Evolutionary conservation across 2,113 vertebrate species (phyloP).

Genomic region (Morone chrysops): DNA sequence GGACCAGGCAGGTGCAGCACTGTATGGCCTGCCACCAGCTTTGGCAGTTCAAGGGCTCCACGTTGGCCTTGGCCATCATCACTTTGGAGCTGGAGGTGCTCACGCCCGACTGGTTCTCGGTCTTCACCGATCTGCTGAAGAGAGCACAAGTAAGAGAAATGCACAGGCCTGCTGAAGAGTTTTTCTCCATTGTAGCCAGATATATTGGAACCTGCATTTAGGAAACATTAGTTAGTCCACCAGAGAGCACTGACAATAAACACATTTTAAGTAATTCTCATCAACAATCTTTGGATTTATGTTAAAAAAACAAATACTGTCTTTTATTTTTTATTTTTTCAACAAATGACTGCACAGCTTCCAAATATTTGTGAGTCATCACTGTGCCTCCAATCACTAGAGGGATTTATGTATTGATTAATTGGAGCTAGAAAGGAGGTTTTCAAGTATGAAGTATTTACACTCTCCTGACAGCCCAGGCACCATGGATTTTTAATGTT

Average conservation of each 20-base stretch:
- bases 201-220: not conserved
- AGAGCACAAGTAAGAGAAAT: slow-evolving; percentile 89
- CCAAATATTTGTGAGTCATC: not conserved
- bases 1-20: slow-evolving; percentile 97
- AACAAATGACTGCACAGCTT: not conserved
- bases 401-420: not conserved
- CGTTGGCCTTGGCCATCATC: slow-evolving; percentile 97
- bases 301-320: not conserved
- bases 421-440: not conserved
- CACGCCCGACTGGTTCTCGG: slow-evolving; percentile 88
- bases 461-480: not conserved
- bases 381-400: not conserved
- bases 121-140: slow-evolving; percentile 92
- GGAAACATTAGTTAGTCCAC: not conserved
- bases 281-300: not conserved
- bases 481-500: not conserved
- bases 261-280: not conserved
- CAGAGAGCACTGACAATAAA: not conserved
- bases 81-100: slow-evolving; percentile 95
- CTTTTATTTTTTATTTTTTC: no score
- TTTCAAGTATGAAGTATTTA: not conserved
- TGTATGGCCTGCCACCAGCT: slow-evolving; percentile 99
- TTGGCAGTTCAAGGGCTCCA: slow-evolving; percentile 97
- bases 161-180: no score
- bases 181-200: not conserved